Evolutionary conservation across 2,113 vertebrate species (phyloP).

Genomic region (Cyprinus carpio): DNA sequence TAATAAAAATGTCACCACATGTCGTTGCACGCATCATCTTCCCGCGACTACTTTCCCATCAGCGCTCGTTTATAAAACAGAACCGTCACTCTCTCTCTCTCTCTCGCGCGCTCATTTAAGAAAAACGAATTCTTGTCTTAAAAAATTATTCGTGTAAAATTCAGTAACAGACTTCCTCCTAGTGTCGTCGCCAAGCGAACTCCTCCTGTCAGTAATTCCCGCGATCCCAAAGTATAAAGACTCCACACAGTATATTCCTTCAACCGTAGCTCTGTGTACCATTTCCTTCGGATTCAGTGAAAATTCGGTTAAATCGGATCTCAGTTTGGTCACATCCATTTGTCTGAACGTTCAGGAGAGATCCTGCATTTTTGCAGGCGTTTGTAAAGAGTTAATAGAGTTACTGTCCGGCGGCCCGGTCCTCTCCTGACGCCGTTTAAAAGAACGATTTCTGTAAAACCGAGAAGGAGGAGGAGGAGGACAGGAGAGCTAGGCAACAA

Average conservation of each 20-base stretch:
- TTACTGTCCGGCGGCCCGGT: slow-evolving; percentile 20
- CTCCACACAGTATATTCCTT: slow-evolving; percentile 27
- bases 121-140: slow-evolving; percentile 66
- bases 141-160: slow-evolving; percentile 83
- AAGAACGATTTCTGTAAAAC: slow-evolving; percentile 42
- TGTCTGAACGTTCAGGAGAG: background rate
- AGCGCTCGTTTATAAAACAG: slow-evolving; percentile 52
- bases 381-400: slow-evolving; percentile 39
- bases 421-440: slow-evolving; percentile 15
- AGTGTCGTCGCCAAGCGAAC: slow-evolving; percentile 59
- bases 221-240: background rate
- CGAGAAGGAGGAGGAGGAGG: slow-evolving; percentile 13
- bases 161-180: slow-evolving; percentile 75
- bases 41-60: slow-evolving; percentile 42
- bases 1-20: slow-evolving; percentile 76
- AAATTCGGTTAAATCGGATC: background rate
- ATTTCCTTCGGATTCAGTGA: background rate
- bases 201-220: slow-evolving; percentile 62
- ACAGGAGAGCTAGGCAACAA: slow-evolving; percentile 6
- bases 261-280: slow-evolving; percentile 13
- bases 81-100: slow-evolving; percentile 51
- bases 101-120: slow-evolving; percentile 62
- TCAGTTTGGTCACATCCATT: slow-evolving; percentile 15
- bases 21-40: slow-evolving; percentile 19
- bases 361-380: slow-evolving; percentile 18